phyloP scores from a whole-genome alignment of 2,113 vertebrate species.

The Trogon melanurus region DNA sequence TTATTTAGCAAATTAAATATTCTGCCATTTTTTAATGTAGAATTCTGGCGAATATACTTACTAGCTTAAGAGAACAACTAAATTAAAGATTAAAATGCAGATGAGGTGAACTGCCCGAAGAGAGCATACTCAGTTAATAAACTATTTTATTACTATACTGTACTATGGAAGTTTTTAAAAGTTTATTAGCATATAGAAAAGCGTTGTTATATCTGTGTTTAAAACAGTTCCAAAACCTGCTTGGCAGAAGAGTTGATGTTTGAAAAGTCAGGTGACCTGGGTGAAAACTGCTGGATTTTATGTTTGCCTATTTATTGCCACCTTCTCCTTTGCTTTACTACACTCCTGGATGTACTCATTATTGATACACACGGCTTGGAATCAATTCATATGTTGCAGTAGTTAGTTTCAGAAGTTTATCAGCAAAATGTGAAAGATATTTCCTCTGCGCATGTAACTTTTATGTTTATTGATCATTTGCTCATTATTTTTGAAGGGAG shows the following conservation, averaged over 20 bases:
- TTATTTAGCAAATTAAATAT: slow-evolving; percentile 8
- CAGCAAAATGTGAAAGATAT: background rate
- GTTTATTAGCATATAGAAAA: background rate
- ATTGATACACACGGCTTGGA: background rate
- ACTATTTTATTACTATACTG: background rate
- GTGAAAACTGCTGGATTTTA: background rate
- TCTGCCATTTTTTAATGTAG: background rate
- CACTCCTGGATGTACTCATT: background rate
- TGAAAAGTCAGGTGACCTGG: background rate
- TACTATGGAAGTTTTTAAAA: background rate
- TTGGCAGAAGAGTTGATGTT: background rate
- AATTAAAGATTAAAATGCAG: slow-evolving; percentile 45
- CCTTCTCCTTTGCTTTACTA: background rate
- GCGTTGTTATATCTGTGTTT: background rate
- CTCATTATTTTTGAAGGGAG: background rate
- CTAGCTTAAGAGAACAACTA: background rate
- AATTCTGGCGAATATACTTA: slow-evolving; percentile 6
- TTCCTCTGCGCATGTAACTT: background rate
- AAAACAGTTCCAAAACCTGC: background rate
- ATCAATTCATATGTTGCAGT: background rate
- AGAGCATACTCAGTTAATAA: background rate
- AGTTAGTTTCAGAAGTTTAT: background rate
- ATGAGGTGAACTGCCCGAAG: slow-evolving; percentile 8
- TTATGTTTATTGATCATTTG: background rate
- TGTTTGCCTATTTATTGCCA: background rate